Percentiles rank a stretch among this genome's conserved stretches.
Conservation (phyloP, 2,888 invertebrate genomes). For the Caenorhabditis panamensis region DNA sequence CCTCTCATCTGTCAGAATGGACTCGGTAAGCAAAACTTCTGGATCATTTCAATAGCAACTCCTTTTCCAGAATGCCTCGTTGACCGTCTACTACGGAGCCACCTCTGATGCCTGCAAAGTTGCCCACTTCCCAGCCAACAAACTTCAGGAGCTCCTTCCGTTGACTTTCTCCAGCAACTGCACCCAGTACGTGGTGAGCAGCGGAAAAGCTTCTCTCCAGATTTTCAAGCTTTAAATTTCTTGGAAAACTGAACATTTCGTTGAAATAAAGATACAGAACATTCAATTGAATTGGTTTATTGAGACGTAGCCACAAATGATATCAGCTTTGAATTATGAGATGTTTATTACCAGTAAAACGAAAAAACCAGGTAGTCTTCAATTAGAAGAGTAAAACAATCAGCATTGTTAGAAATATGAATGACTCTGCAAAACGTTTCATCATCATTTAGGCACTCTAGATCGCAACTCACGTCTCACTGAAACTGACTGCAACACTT, state of each 20-base stretch:
- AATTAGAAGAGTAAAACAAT: not conserved
- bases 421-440: not conserved
- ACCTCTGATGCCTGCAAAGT: slow-evolving; percentile 20
- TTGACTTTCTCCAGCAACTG: slow-evolving; percentile 9
- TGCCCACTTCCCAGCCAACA: slow-evolving; percentile 11
- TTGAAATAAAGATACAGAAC: not conserved
- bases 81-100: slow-evolving; percentile 23
- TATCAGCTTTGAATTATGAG: not conserved
- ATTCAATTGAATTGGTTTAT: not conserved
- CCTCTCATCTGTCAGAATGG: slow-evolving; percentile 17
- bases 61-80: slow-evolving; percentile 6
- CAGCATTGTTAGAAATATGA: not conserved
- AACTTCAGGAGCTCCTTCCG: slow-evolving; percentile 10
- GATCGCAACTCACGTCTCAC: no score
- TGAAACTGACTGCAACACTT: not conserved
- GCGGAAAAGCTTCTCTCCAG: slow-evolving; percentile 21
- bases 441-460: no score
- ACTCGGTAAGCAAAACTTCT: slow-evolving; percentile 2
- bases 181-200: slow-evolving; percentile 25
- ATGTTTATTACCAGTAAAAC: not conserved
- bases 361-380: not conserved
- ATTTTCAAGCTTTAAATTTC: not conserved
- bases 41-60: not conserved
- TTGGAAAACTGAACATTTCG: not conserved
- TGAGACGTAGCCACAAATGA: no score